Evolutionary conservation across 2,888 invertebrate species (phyloP).

Genomic region (Lissocephala sabroskyi): DNA sequence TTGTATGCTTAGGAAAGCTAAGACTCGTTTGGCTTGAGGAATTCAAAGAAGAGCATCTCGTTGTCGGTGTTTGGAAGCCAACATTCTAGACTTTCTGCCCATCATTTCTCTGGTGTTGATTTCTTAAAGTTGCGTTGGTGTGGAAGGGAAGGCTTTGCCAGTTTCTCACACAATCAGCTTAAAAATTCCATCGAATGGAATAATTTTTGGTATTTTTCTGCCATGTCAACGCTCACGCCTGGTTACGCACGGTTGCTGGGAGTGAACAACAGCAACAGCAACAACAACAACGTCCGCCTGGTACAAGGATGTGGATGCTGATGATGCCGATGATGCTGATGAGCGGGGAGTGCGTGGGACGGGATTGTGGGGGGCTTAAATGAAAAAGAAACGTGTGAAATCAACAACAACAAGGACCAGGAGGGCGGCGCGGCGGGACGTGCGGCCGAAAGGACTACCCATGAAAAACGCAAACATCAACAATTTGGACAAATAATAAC

Average conservation of each 20-base stretch:
- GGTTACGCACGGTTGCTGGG: conserved; percentile 44
- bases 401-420: conserved; percentile 29
- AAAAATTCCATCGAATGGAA: conserved; percentile 37
- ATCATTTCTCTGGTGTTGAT: too few relatives aligned
- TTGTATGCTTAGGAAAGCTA: too few relatives aligned
- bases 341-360: conserved; percentile 8
- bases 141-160: too few relatives aligned
- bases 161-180: neutral
- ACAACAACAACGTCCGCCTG: too few relatives aligned
- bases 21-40: too few relatives aligned
- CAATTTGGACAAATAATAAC: conserved; percentile 60
- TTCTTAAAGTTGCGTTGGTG: too few relatives aligned
- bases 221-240: conserved; percentile 65
- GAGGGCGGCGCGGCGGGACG: conserved; percentile 12
- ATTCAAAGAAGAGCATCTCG: too few relatives aligned
- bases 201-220: conserved; percentile 55
- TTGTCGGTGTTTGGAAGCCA: too few relatives aligned
- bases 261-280: conserved; percentile 8
- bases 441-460: conserved; percentile 8
- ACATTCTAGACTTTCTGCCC: too few relatives aligned
- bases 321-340: conserved; percentile 16
- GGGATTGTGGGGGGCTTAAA: conserved; percentile 34
- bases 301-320: conserved; percentile 8
- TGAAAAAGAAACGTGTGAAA: conserved; percentile 32
- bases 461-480: conserved; percentile 63